Evolutionary conservation across 2,888 invertebrate genomes (phyloP).

Genomic region (Atethmia centrago): DNA sequence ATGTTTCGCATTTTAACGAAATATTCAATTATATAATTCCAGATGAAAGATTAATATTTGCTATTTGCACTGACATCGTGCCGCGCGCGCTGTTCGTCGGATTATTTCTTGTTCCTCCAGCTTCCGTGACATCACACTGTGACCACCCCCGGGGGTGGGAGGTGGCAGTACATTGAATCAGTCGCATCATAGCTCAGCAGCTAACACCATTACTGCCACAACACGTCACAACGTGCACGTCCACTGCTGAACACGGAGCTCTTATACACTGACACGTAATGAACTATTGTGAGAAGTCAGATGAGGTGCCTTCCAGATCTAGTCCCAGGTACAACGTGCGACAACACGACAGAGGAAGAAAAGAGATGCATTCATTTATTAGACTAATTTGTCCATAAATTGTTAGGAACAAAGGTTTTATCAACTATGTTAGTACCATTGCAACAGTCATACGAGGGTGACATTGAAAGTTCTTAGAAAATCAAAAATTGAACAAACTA

Average conservation of each 20-base stretch:
- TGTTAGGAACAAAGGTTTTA: not conserved
- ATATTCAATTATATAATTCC: constrained; percentile 26
- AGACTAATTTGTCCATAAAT: no score
- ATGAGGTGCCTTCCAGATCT: not conserved
- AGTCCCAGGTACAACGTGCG: not conserved
- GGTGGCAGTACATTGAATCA: constrained; percentile 22
- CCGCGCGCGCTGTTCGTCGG: constrained; percentile 29
- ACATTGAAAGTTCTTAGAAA: no score
- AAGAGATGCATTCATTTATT: not conserved
- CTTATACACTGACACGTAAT: not conserved
- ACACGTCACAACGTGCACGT: not conserved
- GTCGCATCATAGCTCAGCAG: not conserved
- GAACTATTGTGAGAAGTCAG: not conserved
- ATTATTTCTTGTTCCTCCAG: constrained; percentile 33
- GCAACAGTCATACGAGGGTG: no score
- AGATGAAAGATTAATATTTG: constrained; percentile 30
- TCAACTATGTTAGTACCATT: not conserved
- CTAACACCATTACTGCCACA: constrained; percentile 25
- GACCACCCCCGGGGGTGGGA: not conserved
- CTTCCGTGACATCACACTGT: constrained; percentile 26
- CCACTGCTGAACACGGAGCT: not conserved
- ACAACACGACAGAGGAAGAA: not conserved
- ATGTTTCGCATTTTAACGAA: no score
- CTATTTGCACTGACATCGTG: constrained; percentile 30
- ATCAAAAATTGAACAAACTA: no score